Base-by-base conservation (phyloP, 1,140 invertebrate species). In the Limonius californicus region DNA sequence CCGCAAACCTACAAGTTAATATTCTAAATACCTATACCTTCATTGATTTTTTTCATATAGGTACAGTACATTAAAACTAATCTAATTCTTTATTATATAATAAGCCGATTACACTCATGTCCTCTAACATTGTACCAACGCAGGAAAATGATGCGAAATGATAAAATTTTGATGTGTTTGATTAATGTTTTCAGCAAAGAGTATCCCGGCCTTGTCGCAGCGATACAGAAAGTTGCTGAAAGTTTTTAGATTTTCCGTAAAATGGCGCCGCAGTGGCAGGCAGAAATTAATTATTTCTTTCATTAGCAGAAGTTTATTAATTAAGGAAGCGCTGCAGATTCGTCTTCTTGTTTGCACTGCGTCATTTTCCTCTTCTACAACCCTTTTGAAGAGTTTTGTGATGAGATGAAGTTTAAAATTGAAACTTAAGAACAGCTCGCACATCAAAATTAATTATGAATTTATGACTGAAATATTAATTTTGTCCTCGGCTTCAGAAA, bases 251-350 rank as follows among this genome's bases (percentile, higher is more conserved):
- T 68, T 68, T 69, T 61, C 57, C 54, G 30, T 54, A 66, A 70
- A 70, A 71, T 69, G 63, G 67, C 61, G 67, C 53, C 63, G 59
- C 61, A 68, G 59, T 71, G 68, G 72, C 66, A 72, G 71, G 71
- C 71, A 69, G 72, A 74, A 74, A 74, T 74, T 74, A 74, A 74
- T 74, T 74, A 74, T 74, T 74, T 74, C 72, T 74, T 74, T 74
- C 72, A 74, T 74, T 74, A 74, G 72, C 65, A 74, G 71, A 73
- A 74, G 72, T 74, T 74, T 74, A 74, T 74, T 74, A 74, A 74
- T 74, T 74, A 74, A 74, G 71, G 72, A 74, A 74, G 72, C 72
- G 71, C 70, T 72, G 63, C 63, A 71, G 70, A 70, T 70, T 71
- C 71, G 72, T 74, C 72, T 72, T 72, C 67, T 67, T 72, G 72